A percentile compares a stretch with the other conserved stretches of the same genome.
These are phyloP conservation scores for Drosophila kuntzei DNA, from an alignment of 2,888 invertebrate genomes.

Conservation along the genomic window DNA sequence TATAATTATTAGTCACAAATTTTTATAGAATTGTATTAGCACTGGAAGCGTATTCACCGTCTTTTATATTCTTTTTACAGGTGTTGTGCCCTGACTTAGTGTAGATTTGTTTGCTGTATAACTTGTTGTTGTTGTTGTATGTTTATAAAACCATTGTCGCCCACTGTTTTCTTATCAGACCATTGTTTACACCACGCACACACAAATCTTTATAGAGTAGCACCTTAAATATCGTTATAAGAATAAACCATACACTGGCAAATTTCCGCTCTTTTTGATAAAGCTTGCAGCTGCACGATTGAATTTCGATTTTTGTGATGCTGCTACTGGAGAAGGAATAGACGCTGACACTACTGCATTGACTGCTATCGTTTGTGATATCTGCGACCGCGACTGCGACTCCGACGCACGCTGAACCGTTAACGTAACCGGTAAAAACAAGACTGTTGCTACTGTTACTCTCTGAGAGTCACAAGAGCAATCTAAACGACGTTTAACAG, in stretches of 20 bases:
- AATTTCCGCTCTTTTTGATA: conserved; percentile 16
- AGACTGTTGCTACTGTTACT: conserved; percentile 62
- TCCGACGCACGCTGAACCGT: conserved; percentile 50
- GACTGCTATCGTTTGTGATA: conserved; percentile 30
- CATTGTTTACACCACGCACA: conserved; percentile 40
- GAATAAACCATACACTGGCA: conserved; percentile 12
- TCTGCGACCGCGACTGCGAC: conserved; percentile 39
- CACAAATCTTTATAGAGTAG: conserved; percentile 5
- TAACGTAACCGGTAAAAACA: conserved; percentile 59
- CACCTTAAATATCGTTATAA: conserved; percentile 18
- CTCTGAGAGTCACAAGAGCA: conserved; percentile 47
- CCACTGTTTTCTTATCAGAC: conserved; percentile 49
- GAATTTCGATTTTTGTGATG: conserved; percentile 19
- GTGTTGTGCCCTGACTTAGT: conserved; percentile 17
- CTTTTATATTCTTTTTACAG: conserved; percentile 11
- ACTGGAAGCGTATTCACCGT: conserved; percentile 19
- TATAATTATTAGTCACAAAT: no score
- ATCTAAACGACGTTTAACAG: conserved; percentile 45
- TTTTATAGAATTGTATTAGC: conserved; percentile 14
- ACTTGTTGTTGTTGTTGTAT: conserved; percentile 29
- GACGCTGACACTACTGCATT: conserved; percentile 20
- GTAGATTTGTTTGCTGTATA: conserved; percentile 26
- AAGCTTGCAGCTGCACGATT: conserved; percentile 19
- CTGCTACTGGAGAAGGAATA: conserved; percentile 15
- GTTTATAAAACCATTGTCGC: conserved; percentile 44